Conservation (phyloP, 2,113 vertebrate species). For the Archilochus colubris region DNA sequence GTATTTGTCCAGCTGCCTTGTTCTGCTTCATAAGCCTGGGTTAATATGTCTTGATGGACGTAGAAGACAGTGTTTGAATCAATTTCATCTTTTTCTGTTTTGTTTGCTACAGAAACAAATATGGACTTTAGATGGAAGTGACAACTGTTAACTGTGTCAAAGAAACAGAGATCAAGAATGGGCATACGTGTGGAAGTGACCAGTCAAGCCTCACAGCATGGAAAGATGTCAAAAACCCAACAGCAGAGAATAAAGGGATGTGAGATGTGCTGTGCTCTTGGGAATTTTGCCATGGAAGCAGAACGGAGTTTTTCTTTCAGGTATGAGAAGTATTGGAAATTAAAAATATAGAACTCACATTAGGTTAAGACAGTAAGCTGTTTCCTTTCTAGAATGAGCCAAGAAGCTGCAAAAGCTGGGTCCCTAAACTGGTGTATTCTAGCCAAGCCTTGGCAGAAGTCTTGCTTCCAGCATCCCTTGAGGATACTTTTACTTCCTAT, state of each 20-base stretch:
- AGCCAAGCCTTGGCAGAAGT: background rate
- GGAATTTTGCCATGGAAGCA: constrained; percentile 9
- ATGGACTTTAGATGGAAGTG: background rate
- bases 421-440: background rate
- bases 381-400: background rate
- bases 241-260: background rate
- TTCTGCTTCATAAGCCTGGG: background rate
- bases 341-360: background rate
- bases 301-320: constrained; percentile 24
- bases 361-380: background rate
- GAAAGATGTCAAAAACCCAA: background rate
- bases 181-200: background rate
- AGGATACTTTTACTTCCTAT: background rate
- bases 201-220: fast-evolving
- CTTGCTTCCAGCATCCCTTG: background rate
- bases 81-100: background rate
- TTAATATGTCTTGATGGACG: background rate
- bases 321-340: background rate
- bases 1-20: background rate
- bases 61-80: background rate
- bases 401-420: background rate
- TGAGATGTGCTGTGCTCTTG: background rate
- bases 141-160: background rate
- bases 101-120: background rate
- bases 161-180: background rate